Evolutionary conservation across 2,113 vertebrate genomes (phyloP).

Genomic region (Miniopterus natalensis): DNA sequence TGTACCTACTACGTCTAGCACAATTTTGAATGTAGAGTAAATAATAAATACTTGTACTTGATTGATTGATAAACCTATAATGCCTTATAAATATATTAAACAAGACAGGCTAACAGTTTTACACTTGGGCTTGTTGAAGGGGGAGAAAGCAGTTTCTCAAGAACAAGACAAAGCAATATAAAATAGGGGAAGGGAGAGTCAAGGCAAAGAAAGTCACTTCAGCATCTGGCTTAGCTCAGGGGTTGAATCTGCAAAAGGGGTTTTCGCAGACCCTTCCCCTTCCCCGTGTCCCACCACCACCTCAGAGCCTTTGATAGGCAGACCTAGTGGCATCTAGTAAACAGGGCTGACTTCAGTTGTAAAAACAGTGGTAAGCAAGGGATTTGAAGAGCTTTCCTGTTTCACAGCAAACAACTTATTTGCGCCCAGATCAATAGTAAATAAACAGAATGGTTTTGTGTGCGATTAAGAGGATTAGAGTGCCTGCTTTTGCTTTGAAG

Average conservation of each 20-base stretch:
- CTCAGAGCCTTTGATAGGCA: not conserved
- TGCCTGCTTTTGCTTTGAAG: not conserved
- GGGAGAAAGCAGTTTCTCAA: not conserved
- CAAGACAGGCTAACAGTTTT: not conserved
- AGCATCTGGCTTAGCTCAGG: not conserved
- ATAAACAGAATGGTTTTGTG: not conserved
- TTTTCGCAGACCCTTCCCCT: not conserved
- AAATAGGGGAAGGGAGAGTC: not conserved
- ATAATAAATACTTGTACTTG: conserved; percentile 36
- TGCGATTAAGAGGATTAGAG: not conserved
- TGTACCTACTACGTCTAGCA: not conserved
- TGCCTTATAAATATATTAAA: conserved; percentile 49
- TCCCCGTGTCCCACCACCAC: not conserved
- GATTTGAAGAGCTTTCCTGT: not conserved
- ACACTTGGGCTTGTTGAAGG: not conserved
- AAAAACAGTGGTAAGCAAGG: not conserved
- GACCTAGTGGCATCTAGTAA: not conserved
- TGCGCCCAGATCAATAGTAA: conserved; percentile 36
- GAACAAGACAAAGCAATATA: not conserved
- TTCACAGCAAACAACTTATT: conserved; percentile 44
- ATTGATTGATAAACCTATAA: conserved; percentile 4
- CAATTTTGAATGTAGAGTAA: conserved; percentile 31
- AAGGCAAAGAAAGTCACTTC: not conserved
- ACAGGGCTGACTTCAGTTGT: not conserved
- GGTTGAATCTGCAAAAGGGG: not conserved